Conservation (phyloP, 2,888 invertebrate genomes). For the Diaperis boleti region DNA sequence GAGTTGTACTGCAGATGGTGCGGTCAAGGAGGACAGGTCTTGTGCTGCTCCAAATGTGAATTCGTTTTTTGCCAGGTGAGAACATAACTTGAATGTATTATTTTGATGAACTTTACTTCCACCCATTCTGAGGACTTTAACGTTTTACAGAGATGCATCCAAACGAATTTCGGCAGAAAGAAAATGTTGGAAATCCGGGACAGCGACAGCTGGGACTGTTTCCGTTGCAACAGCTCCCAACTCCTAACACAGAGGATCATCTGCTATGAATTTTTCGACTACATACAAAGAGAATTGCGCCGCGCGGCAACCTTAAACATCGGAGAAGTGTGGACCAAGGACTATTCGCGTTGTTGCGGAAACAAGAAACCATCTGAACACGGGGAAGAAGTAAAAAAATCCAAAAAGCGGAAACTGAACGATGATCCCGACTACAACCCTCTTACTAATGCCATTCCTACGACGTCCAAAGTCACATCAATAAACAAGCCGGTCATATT, state of each 20-base stretch:
- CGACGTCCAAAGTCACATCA: no score
- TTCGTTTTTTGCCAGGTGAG: constrained; percentile 79
- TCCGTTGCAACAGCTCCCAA: constrained; percentile 77
- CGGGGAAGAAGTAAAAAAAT: constrained; percentile 43
- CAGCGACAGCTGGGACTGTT: constrained; percentile 85
- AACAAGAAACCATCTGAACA: constrained; percentile 47
- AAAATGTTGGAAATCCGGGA: constrained; percentile 80
- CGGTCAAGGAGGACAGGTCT: constrained; percentile 78
- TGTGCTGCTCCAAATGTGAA: constrained; percentile 82
- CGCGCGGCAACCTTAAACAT: constrained; percentile 66
- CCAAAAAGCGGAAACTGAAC: constrained; percentile 45
- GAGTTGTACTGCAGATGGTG: constrained; percentile 88
- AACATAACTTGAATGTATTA: no score
- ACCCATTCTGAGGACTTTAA: no score
- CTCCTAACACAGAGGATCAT: constrained; percentile 76
- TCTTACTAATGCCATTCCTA: no score
- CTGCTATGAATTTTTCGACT: constrained; percentile 80
- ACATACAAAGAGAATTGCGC: constrained; percentile 73
- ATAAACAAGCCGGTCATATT: not conserved
- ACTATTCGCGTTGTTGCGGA: constrained; percentile 60
- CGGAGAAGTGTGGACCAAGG: constrained; percentile 57
- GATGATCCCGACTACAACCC: constrained; percentile 58
- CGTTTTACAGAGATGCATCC: constrained; percentile 80
- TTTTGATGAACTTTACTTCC: no score
- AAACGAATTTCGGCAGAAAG: constrained; percentile 75